phyloP scores from a whole-genome alignment of 2,797 vertebrate genomes.

The Sebastes melanostomus region DNA sequence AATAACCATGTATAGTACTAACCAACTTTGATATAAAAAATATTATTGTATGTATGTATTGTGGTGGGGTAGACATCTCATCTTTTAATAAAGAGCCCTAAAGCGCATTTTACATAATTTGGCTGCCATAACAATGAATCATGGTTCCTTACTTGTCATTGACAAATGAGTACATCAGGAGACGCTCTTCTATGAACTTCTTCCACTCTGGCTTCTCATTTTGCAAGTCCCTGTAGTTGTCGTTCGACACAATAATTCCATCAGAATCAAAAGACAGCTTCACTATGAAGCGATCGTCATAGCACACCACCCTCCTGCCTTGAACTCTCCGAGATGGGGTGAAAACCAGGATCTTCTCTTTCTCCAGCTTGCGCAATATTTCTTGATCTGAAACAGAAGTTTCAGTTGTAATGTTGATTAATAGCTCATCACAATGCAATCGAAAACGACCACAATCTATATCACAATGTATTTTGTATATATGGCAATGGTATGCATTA shows the following conservation, averaged over 20 bases:
- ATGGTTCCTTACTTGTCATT: conserved; percentile 94
- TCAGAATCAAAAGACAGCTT: conserved; percentile 98
- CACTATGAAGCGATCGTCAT: conserved; percentile 98
- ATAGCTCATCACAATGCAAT: background rate
- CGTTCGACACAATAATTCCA: conserved; percentile 98
- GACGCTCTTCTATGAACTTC: conserved; percentile 98
- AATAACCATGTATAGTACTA: background rate
- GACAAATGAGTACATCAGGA: conserved; percentile 99
- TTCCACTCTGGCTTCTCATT: conserved; percentile 99
- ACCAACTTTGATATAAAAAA: background rate
- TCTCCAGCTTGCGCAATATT: conserved; percentile 95
- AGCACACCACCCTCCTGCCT: conserved; percentile 97
- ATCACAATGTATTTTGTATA: background rate
- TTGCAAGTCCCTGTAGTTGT: conserved; percentile 98
- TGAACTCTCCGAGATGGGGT: conserved; percentile 97
- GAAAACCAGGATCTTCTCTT: conserved; percentile 98
- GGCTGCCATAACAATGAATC: conserved; percentile 55
- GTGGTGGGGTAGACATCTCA: background rate
- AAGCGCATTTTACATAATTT: conserved; percentile 2
- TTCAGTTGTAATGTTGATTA: background rate
- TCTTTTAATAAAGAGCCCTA: background rate
- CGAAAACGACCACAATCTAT: background rate
- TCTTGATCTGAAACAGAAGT: conserved; percentile 90
- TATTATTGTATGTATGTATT: background rate
- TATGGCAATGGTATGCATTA: background rate